Evolutionary conservation across 1,140 invertebrate genomes (phyloP), one percentile per base, ranked within the genome.

Genomic region (Drosophila murphyi): DNA sequence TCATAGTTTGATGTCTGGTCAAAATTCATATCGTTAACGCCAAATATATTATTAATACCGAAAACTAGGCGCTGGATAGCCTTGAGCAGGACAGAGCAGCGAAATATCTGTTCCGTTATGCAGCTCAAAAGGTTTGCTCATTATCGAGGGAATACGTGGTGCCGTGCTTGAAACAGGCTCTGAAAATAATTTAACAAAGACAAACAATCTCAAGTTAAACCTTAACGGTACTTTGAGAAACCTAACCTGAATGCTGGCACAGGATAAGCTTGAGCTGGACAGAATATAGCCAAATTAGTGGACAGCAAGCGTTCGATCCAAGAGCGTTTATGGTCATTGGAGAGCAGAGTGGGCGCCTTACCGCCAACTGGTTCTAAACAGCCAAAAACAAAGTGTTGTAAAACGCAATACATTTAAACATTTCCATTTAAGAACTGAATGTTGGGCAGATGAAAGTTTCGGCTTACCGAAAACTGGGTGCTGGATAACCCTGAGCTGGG

Each of bases 341-440:
- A 94, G 4, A 91, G 78, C 93, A 96, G 95, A 41, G 95, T 96
- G 35, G 95, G 95, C 65, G 95, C 93, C 88, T 95, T 95, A 85
- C 94, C 96, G 78, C 95, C 95, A 80, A 96, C 94, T 20, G 96
- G 95, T 91, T 96, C 95, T 96, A 94, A 57, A 43, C 29, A 45
- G 8, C 3, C 10, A 50, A 52, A 51, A 60, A 5, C 6, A 20
- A 7, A 31, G 20, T 34, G 3, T 5, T n/a, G 8, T 4, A n/a
- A 7, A 45, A 29, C 4, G 4, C 2, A 20, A 0, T 29, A 5
- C n/a, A 12, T 20, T 20, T 20, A 20, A 20, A 20, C 20, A 2
- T 20, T 20, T 20, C 20, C 20, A 20, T 20, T 20, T 20, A 20
- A 20, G 20, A 5, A 48, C 54, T 61, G 94, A 76, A 69, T 76